Base-by-base conservation (phyloP, 2,888 invertebrate genomes). In the Saturnia pavonia region DNA sequence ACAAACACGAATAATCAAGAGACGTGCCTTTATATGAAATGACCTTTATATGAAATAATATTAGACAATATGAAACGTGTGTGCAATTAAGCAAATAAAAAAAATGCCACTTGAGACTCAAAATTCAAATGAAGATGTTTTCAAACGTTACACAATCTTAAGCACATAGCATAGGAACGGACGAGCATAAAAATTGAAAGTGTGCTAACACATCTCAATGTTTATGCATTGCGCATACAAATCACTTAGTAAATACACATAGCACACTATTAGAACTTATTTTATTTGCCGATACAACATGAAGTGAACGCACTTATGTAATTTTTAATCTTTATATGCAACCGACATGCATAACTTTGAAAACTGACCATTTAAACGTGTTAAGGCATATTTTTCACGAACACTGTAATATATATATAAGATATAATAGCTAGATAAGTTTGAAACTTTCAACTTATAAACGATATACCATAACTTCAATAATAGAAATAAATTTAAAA, bases 101-200 rank as follows among this genome's bases (percentile, higher is more conserved):
- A 57, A 25, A 16, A 25, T 25, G 0, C 9, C 2, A n/a, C 57
- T 9, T 25, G 12, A 8, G 12, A 9, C 16, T 27, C 63, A 63
- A 34, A 48, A 34, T 54, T 40, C 68, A 40, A 34, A 68, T 34
- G 34, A 19, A 34, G 40, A 54, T 68, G 19, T n/a, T 51, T 54
- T 27, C 40, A 54, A 25, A 57, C 11, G 22, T 68, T 68, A 68
- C 51, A 48, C 51, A 68, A 68, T 48, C 40, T 54, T 7, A 68
- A 68, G 48, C n/a, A 40, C 11, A 14, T 43, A 67, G 9, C 68
- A 68, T 48, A 43, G 42, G 42, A 22, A 42, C 16, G 73, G 69
- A 73, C 71, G 73, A 71, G 74, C 75, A 63, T 40, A 76, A 80
- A 80, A 83, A 82, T 77, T 78, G 82, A 84, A 82, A 84, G 83